phyloP scores from a whole-genome alignment of 2,113 vertebrate species.

The Rhea pennata region DNA sequence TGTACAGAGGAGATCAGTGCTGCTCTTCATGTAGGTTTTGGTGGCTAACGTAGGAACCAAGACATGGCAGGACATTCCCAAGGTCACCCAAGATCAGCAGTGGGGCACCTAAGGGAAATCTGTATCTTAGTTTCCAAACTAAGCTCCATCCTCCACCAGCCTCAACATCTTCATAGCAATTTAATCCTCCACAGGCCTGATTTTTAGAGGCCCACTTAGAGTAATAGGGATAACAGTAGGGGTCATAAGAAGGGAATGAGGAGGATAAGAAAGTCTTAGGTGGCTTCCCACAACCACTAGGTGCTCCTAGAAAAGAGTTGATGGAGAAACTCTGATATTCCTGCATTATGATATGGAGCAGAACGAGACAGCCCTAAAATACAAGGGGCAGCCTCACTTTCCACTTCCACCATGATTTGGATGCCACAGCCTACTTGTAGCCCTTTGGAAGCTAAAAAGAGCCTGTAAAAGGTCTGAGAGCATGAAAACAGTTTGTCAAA shows the following conservation, averaged over 20 bases:
- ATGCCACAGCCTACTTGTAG: not conserved
- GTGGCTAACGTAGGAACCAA: not conserved
- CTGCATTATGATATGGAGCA: not conserved
- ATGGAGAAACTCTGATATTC: not conserved
- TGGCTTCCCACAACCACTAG: not conserved
- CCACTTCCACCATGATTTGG: not conserved
- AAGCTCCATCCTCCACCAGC: not conserved
- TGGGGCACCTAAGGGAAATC: not conserved
- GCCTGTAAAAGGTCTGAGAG: not conserved
- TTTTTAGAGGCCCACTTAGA: not conserved
- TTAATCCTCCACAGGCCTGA: not conserved
- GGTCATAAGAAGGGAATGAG: too few species aligned
- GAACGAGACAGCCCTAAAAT: too few species aligned
- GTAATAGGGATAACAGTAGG: not conserved
- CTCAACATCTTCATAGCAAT: not conserved
- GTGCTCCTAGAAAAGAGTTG: not conserved
- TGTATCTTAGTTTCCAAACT: not conserved
- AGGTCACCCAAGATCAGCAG: not conserved
- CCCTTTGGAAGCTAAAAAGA: not conserved
- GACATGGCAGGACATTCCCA: not conserved
- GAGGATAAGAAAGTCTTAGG: not conserved
- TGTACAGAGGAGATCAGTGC: not conserved
- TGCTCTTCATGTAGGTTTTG: not conserved
- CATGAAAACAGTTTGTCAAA: not conserved
- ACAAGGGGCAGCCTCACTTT: not conserved